Evolutionary conservation across 2,113 vertebrate genomes (phyloP).

Genomic region (Halichoerus grypus): DNA sequence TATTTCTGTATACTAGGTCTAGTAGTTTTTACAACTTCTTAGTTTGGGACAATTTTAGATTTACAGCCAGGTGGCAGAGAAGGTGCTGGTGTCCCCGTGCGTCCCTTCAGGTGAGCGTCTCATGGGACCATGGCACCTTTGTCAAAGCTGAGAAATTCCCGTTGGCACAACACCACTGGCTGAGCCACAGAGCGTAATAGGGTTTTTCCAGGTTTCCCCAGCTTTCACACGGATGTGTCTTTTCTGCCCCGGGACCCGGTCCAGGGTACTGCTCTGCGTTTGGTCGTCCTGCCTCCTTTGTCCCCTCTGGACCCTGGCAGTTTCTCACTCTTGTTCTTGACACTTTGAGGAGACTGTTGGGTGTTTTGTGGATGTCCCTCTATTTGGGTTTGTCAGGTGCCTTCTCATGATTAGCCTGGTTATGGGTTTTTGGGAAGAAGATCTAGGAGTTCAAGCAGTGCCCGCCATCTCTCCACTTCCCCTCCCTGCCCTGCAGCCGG

Average conservation of each 20-base stretch:
- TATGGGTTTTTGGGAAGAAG: background rate
- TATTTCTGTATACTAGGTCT: too few relatives aligned
- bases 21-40: background rate
- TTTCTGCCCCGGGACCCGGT: background rate
- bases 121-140: background rate
- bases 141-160: background rate
- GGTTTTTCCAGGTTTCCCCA: background rate
- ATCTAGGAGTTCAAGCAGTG: background rate
- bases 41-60: background rate
- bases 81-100: background rate
- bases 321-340: background rate
- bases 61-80: accelerated
- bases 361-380: background rate
- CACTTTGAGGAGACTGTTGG: background rate
- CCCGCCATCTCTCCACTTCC: accelerated
- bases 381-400: background rate
- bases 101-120: accelerated
- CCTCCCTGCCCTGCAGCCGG: background rate
- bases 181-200: background rate
- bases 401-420: background rate
- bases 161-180: background rate
- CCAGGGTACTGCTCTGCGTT: background rate
- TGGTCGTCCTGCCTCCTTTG: background rate
- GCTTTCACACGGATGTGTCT: background rate
- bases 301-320: background rate